Percentiles rank a stretch among this genome's conserved stretches.
Conservation (phyloP, 2,113 vertebrate genomes). For the Piprites chloris region DNA sequence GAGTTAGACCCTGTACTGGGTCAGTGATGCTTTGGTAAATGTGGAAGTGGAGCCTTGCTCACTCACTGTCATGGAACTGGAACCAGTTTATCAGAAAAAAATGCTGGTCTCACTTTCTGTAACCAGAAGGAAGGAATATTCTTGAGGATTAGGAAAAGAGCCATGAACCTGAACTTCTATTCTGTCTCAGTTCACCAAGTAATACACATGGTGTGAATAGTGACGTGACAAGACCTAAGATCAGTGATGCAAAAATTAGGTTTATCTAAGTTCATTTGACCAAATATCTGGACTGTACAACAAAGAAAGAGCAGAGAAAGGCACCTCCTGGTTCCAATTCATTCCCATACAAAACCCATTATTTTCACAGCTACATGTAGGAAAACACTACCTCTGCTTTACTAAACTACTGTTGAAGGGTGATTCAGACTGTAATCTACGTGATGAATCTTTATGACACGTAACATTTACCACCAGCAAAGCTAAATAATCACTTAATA, state of each 20-base stretch:
- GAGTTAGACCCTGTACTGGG: not conserved
- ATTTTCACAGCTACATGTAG: not conserved
- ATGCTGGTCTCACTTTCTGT: not conserved
- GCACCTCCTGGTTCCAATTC: not conserved
- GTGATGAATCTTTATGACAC: not conserved
- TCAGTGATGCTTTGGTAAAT: not conserved
- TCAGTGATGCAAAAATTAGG: not conserved
- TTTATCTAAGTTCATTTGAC: not conserved
- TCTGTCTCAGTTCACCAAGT: not conserved
- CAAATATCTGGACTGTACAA: not conserved
- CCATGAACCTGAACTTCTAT: not conserved
- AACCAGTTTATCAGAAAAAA: not conserved
- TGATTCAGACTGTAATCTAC: not conserved
- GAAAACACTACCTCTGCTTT: not conserved
- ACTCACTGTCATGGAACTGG: not conserved
- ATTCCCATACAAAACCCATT: not conserved
- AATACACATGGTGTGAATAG: not conserved
- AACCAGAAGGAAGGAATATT: not conserved
- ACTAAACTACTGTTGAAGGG: not conserved
- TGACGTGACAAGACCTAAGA: not conserved
- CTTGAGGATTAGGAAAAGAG: not conserved
- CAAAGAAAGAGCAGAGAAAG: not conserved
- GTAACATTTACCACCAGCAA: not conserved
- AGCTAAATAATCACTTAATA: not conserved
- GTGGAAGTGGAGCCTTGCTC: not conserved